Base-by-base conservation (phyloP, 2,888 invertebrate genomes). In the Synanthedon andrenaeformis region DNA sequence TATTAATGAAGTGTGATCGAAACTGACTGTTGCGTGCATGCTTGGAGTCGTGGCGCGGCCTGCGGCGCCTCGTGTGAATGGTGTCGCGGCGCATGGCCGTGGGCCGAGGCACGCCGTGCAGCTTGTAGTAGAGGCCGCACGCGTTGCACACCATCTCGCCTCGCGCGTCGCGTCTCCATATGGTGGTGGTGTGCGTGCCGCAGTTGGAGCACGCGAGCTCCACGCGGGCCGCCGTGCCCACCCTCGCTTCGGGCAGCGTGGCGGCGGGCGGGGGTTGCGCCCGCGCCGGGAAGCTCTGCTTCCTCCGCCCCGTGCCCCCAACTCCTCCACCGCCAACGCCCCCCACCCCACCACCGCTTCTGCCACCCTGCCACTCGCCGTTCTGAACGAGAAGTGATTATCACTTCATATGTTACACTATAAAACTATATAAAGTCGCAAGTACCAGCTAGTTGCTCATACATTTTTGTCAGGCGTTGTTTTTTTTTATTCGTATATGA, bases 131-230 rank as follows among this genome's bases (percentile, higher is more conserved):
- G 42, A 99, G 91, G 0, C 98, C 99, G 79, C 99, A 99, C 48
- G 99, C 99, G 86, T 99, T 99, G 86, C 99, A 99, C 56, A 99
- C 99, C 90, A 99, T 98, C 89, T 99, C 98, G 2, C 98, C 98
- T 70, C 95, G 93, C 70, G 96, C 92, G 86, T 98, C 98, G 65
- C 99, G 90, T 68, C 99, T 89, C 99, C 99, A 99, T 60, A 99
- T 94, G 0, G 99, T 99, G 56, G 99, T 99, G 45, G 96, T 97
- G 76, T 94, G 93, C n/a, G 99, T 99, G 61, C 96, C 94, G 82
- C 99, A 99, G 89, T 99, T 99, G 64, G 96, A 95, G 83, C 99
- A 99, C 12, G 93, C 90, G 69, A 98, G 91, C 71, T 98, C 98
- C 23, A 94, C 91, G 52, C 96, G 89, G 61, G 88, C 80, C 28